phyloP scores from a whole-genome alignment of 2,888 invertebrate species.

The Noctua janthe region DNA sequence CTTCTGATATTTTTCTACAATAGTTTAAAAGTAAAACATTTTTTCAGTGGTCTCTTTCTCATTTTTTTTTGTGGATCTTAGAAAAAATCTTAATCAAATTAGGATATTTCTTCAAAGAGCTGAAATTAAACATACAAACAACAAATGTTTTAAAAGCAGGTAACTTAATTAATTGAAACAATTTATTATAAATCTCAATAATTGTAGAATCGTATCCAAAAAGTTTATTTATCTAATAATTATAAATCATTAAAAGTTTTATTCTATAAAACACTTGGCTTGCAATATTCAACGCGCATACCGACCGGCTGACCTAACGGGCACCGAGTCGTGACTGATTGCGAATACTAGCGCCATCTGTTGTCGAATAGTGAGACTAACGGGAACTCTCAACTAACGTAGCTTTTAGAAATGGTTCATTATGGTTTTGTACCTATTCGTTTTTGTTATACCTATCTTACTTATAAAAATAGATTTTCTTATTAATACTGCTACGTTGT shows the following conservation, averaged over 20 bases:
- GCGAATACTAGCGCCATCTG: constrained; percentile 78
- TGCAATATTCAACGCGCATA: background rate
- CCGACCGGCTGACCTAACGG: background rate
- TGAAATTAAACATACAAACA: background rate
- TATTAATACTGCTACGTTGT: background rate
- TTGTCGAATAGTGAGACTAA: constrained; percentile 71
- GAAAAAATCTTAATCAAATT: background rate
- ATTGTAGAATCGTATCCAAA: background rate
- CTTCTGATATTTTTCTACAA: background rate
- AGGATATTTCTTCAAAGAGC: background rate
- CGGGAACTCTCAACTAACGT: background rate
- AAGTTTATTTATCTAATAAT: background rate
- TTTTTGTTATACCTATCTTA: background rate
- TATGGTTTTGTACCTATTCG: background rate
- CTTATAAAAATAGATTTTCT: background rate
- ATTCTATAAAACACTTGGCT: background rate
- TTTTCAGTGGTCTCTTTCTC: no score
- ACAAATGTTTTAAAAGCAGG: background rate
- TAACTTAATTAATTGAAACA: constrained; percentile 1
- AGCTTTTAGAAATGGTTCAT: background rate
- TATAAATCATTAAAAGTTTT: background rate
- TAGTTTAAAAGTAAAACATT: background rate
- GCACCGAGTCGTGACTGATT: background rate
- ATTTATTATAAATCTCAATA: background rate
- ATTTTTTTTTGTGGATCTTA: background rate